phyloP scores from a whole-genome alignment of 2,888 invertebrate genomes.

The Chloromyia formosa region DNA sequence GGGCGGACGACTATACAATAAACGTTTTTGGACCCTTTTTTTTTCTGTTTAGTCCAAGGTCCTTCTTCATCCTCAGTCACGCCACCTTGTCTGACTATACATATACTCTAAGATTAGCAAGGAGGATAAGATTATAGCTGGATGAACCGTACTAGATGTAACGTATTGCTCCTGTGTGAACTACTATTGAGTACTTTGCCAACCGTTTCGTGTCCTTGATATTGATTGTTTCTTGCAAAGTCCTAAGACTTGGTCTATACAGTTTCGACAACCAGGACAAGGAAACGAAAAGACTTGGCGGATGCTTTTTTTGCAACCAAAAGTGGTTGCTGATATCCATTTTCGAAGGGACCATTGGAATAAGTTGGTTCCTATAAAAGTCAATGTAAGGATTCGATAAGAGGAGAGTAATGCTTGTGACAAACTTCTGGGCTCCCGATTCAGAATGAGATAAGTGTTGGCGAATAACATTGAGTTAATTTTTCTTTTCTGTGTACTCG shows the following conservation, averaged over 20 bases:
- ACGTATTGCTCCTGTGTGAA: constrained; percentile 14
- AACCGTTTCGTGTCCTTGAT: neutral
- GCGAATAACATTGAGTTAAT: no score
- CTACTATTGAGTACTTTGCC: constrained; percentile 22
- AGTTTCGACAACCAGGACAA: neutral
- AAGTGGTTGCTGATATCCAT: constrained; percentile 6
- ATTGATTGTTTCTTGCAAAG: constrained; percentile 19
- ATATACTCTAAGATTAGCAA: constrained; percentile 18
- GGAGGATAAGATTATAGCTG: constrained; percentile 23
- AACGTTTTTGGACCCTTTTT: constrained; percentile 17
- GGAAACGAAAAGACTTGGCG: constrained; percentile 2
- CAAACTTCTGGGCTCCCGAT: neutral
- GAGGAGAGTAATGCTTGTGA: constrained; percentile 7
- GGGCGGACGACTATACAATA: constrained; percentile 23
- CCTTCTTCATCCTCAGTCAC: no score
- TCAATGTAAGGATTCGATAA: constrained; percentile 27
- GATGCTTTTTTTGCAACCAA: neutral
- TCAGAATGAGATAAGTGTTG: no score
- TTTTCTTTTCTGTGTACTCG: no score
- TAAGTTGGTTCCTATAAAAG: constrained; percentile 12
- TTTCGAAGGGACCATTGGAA: constrained; percentile 10
- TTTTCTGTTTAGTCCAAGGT: neutral
- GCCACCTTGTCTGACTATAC: neutral
- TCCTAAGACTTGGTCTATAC: neutral
- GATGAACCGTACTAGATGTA: neutral